Conservation (phyloP, 2,888 invertebrate genomes). For the Agonopterix heracliana region DNA sequence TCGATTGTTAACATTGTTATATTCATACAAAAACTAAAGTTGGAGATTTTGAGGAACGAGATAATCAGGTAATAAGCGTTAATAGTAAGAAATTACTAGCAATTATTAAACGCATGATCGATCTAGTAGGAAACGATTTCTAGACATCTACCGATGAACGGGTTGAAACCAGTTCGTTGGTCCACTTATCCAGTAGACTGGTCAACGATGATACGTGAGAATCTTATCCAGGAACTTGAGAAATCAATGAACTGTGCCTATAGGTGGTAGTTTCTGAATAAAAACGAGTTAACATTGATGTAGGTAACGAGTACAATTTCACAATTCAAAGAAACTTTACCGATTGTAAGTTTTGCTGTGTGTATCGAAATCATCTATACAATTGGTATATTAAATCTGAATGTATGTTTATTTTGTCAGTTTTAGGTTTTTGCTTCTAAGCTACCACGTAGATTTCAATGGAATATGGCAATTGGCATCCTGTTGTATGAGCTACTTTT, state of each 20-base stretch:
- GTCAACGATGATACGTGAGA: conserved; percentile 63
- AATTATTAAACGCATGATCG: conserved; percentile 67
- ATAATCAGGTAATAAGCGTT: conserved; percentile 6
- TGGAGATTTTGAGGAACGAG: not conserved
- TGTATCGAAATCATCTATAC: too few relatives aligned
- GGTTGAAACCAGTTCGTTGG: conserved; percentile 70
- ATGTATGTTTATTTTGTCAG: too few relatives aligned
- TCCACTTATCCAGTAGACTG: conserved; percentile 68
- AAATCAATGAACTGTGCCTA: conserved; percentile 30
- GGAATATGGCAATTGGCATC: too few relatives aligned
- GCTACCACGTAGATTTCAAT: too few relatives aligned
- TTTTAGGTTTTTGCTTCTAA: too few relatives aligned
- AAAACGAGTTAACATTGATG: not conserved
- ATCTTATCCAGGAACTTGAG: conserved; percentile 57
- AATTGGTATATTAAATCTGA: too few relatives aligned
- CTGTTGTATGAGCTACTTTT: too few relatives aligned
- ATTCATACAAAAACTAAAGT: not conserved
- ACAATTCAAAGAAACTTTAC: not conserved
- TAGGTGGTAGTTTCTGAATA: not conserved
- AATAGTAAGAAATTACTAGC: conserved; percentile 33
- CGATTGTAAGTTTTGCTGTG: too few relatives aligned
- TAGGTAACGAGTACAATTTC: not conserved
- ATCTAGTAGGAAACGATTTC: conserved; percentile 71
- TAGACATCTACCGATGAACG: conserved; percentile 51
- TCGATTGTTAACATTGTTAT: conserved; percentile 1